phyloP scores from a whole-genome alignment of 2,888 invertebrate genomes.

The Cephus rjabovi region DNA sequence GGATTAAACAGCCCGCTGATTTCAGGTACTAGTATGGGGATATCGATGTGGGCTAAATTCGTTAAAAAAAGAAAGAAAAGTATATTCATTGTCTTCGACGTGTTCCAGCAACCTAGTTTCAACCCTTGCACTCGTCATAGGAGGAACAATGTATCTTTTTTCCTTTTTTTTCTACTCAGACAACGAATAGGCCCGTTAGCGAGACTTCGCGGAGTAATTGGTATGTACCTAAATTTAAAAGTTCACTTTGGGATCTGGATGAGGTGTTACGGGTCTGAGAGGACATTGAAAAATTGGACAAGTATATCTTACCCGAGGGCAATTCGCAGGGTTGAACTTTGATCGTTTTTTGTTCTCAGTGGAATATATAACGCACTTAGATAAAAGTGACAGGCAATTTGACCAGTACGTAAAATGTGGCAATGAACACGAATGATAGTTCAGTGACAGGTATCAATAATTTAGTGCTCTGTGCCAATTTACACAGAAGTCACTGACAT shows the following conservation, averaged over 20 bases:
- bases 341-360: too few relatives aligned
- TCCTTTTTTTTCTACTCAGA: slow-evolving; percentile 19
- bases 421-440: neutral
- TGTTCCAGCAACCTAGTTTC: slow-evolving; percentile 24
- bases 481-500: too few relatives aligned
- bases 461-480: neutral
- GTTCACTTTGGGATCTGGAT: neutral
- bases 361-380: too few relatives aligned
- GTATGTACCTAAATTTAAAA: slow-evolving; percentile 11
- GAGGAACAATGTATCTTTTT: slow-evolving; percentile 10
- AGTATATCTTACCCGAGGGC: neutral
- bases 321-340: neutral
- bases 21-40: neutral
- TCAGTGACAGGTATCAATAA: neutral
- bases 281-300: neutral
- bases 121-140: slow-evolving; percentile 7
- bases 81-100: slow-evolving; percentile 10
- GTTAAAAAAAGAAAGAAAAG: slow-evolving; percentile 15
- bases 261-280: neutral
- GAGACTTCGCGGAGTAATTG: slow-evolving; percentile 39
- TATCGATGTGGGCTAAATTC: slow-evolving; percentile 22
- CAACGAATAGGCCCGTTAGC: slow-evolving; percentile 39
- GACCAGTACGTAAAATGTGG: neutral
- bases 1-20: neutral
- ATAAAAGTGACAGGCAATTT: neutral